These are phyloP conservation scores for Galaxea fascicularis DNA, from an alignment of 92 coral and sea anemone species.

Conservation along the genomic window DNA sequence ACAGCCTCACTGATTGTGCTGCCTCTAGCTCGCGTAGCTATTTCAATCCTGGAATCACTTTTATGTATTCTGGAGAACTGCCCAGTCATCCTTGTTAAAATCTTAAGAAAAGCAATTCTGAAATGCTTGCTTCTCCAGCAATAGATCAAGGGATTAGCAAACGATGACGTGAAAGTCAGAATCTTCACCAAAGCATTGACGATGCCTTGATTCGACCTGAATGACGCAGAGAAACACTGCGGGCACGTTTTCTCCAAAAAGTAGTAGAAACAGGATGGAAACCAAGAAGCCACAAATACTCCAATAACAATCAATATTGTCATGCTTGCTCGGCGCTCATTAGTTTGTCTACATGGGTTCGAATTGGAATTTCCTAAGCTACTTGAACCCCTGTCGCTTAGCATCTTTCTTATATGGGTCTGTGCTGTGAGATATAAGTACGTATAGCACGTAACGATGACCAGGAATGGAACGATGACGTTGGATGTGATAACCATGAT, in stretches of 20 bases:
- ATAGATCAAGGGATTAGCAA: slow-evolving; percentile 82
- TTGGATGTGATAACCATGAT: slow-evolving; percentile 87
- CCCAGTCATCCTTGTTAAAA: slow-evolving; percentile 27
- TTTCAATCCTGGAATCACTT: not conserved
- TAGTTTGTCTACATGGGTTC: slow-evolving; percentile 36
- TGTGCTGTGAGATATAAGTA: slow-evolving; percentile 84
- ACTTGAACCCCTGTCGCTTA: slow-evolving; percentile 1
- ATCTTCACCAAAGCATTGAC: slow-evolving; percentile 84
- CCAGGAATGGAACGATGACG: slow-evolving; percentile 86
- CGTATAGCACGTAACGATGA: slow-evolving; percentile 80
- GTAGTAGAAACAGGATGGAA: slow-evolving; percentile 94
- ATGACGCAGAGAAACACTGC: slow-evolving; percentile 71
- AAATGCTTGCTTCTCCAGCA: slow-evolving; percentile 82
- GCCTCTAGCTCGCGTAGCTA: not conserved
- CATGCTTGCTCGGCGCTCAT: slow-evolving; percentile 78
- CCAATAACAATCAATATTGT: slow-evolving; percentile 93
- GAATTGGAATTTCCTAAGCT: not conserved
- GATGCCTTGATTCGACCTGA: slow-evolving; percentile 66
- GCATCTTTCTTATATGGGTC: slow-evolving; percentile 73
- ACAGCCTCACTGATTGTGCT: slow-evolving; percentile 16
- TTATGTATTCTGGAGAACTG: not conserved
- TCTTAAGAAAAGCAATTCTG: slow-evolving; percentile 68
- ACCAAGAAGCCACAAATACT: slow-evolving; percentile 89
- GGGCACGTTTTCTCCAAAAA: slow-evolving; percentile 82
- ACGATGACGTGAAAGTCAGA: slow-evolving; percentile 79